Base-by-base conservation (phyloP, 2,113 vertebrate genomes). In the Nannospalax galili region DNA sequence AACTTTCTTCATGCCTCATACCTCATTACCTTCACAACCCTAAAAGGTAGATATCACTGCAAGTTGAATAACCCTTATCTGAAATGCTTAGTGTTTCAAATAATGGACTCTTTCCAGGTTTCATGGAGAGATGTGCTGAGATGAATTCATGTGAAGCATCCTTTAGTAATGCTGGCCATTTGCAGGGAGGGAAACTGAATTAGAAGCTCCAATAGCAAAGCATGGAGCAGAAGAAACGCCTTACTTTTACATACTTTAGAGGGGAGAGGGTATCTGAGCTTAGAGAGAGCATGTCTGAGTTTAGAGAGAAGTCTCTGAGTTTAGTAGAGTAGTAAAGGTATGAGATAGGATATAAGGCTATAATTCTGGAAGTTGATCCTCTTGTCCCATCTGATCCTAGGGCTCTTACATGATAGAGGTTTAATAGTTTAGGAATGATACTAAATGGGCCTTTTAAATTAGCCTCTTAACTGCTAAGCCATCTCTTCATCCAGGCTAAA, bases 11-110 rank as follows among this genome's bases (percentile, higher is more conserved):
- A 6, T 35, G 16, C 5, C 45, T 3, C 7, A 3, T n/a, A n/a
- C 52, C 56, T 22, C 7, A 0, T 11, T 56, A 56, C 3, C 10
- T 80, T 85, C 84, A 77, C 28, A 64, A 8, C 7, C 35, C 28
- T 16, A 2, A 3, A 11, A 45, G 1, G 2, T 1, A 22, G 16
- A 8, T 28, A 1, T 40, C 45, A n/a, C 28, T 37, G n/a, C 26
- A 30, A 26, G 8, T 56, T 85, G 26, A 56, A 58, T 32, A 35
- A 69, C 10, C 14, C 62, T 60, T 75, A 32, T 15, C 35, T 56
- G 9, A 69, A 65, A 35, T 42, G 35, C 24, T 65, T 75, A 24
- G 42, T 26, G 28, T 84, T 45, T 45, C 17, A 60, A 37, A 37
- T n/a, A 32, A 45, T 32, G 32, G 48, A 52, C 28, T 15, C 81